A percentile compares a stretch with the other conserved stretches of the same genome.
Evolutionary conservation across 2,888 invertebrate species (phyloP).

Genomic region (Graphium colonna): DNA sequence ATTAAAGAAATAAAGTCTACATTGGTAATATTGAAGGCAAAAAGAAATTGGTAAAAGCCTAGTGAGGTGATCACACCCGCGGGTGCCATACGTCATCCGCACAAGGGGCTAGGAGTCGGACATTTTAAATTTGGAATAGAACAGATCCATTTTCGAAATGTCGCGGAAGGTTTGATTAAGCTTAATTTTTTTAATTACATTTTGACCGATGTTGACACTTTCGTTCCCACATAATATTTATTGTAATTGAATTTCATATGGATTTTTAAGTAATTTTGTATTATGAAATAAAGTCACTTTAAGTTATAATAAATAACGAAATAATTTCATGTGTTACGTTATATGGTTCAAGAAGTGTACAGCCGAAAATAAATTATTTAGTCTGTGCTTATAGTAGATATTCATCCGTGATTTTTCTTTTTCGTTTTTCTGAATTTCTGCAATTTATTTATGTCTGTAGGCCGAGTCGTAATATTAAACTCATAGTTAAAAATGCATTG

Average conservation of each 20-base stretch:
- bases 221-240: neutral
- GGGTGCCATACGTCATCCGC: slow-evolving; percentile 65
- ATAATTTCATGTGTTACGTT: no score
- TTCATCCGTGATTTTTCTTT: no score
- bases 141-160: slow-evolving; percentile 56
- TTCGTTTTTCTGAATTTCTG: no score
- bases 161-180: slow-evolving; percentile 10
- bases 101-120: slow-evolving; percentile 45
- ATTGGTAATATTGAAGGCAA: neutral
- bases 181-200: slow-evolving; percentile 17
- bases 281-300: no score
- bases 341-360: no score
- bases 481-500: no score
- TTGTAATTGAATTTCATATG: neutral
- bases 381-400: no score
- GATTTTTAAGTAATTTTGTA: no score
- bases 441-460: no score
- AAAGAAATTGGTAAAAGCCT: slow-evolving; percentile 8
- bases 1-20: slow-evolving; percentile 1
- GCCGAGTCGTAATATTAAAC: no score
- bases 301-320: no score
- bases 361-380: no score
- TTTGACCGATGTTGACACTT: neutral
- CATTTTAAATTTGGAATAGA: slow-evolving; percentile 66
- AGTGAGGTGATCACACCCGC: slow-evolving; percentile 57